Evolutionary conservation across 2,797 vertebrate genomes (phyloP).

Genomic region (Enteromius argenteus): DNA sequence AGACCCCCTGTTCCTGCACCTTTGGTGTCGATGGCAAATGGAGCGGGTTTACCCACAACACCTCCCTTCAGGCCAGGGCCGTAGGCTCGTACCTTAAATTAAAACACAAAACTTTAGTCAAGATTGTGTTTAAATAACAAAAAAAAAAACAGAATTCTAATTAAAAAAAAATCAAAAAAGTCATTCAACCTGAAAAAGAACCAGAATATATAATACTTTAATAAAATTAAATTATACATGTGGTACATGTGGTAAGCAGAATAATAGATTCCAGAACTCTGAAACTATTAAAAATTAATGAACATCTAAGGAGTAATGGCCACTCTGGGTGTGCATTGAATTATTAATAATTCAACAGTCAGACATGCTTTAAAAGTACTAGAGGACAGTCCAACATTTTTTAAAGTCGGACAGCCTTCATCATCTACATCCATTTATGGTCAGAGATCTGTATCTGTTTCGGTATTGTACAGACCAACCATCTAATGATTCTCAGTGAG

Average conservation of each 20-base stretch:
- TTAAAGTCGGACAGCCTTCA: not conserved
- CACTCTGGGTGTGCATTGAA: not conserved
- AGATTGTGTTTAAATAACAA: not conserved
- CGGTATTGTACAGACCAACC: not conserved
- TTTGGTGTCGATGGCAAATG: conserved; percentile 95
- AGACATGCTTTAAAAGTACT: not conserved
- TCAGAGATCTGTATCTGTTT: conserved; percentile 23
- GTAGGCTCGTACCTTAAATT: conserved; percentile 86
- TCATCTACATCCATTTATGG: conserved; percentile 33
- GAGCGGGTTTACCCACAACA: conserved; percentile 88
- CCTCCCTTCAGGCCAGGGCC: conserved; percentile 91
- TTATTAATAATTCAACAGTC: not conserved
- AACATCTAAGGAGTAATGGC: not conserved
- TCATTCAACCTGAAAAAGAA: not conserved
- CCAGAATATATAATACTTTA: not conserved
- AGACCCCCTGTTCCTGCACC: conserved; percentile 94
- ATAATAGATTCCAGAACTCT: not conserved
- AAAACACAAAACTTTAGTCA: not conserved
- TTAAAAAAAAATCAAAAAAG: not conserved
- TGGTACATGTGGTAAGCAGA: not conserved
- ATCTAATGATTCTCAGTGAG: not conserved
- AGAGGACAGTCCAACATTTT: conserved; percentile 10
- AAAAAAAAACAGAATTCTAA: not conserved
- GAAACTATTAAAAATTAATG: not conserved
- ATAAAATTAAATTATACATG: not conserved